These are phyloP conservation scores for Dromococcyx pavoninus DNA, from an alignment of 2,797 vertebrate genomes.

Conservation along the genomic window DNA sequence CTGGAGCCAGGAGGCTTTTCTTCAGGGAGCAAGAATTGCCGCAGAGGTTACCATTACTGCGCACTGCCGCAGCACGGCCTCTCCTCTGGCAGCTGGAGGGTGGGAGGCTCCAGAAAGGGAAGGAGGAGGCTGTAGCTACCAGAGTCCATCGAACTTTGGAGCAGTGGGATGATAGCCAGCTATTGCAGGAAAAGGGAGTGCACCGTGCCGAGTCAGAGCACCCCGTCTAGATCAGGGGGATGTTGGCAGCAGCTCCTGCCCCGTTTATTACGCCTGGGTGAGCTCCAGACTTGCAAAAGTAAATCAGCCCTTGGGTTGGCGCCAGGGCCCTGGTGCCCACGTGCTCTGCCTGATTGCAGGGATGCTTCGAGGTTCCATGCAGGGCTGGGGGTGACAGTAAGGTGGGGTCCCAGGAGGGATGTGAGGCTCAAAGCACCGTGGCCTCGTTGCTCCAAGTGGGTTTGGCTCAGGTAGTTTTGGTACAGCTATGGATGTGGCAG, in stretches of 20 bases:
- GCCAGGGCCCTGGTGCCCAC: not conserved
- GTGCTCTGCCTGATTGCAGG: rapidly evolving
- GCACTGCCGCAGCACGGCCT: slow-evolving; percentile 54
- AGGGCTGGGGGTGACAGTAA: rapidly evolving
- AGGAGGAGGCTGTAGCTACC: not conserved
- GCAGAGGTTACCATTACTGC: slow-evolving; percentile 68
- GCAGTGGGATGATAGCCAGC: not conserved
- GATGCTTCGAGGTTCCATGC: rapidly evolving
- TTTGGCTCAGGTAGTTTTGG: rapidly evolving
- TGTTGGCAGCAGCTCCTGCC: not conserved
- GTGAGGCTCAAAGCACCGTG: rapidly evolving
- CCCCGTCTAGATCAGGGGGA: not conserved
- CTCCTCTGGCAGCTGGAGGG: slow-evolving; percentile 38
- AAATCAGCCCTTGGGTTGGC: slow-evolving; percentile 1
- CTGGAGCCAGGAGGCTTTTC: slow-evolving; percentile 62
- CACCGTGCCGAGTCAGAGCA: not conserved
- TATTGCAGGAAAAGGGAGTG: not conserved
- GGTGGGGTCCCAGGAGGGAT: rapidly evolving
- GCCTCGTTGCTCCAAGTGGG: rapidly evolving
- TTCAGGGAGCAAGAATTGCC: slow-evolving; percentile 69
- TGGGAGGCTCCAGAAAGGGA: not conserved
- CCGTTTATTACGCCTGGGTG: not conserved
- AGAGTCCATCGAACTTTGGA: not conserved
- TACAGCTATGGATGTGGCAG: rapidly evolving
- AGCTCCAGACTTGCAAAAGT: not conserved